Conservation (phyloP, 1,140 invertebrate genomes). For the Andrena cerasifolii region DNA sequence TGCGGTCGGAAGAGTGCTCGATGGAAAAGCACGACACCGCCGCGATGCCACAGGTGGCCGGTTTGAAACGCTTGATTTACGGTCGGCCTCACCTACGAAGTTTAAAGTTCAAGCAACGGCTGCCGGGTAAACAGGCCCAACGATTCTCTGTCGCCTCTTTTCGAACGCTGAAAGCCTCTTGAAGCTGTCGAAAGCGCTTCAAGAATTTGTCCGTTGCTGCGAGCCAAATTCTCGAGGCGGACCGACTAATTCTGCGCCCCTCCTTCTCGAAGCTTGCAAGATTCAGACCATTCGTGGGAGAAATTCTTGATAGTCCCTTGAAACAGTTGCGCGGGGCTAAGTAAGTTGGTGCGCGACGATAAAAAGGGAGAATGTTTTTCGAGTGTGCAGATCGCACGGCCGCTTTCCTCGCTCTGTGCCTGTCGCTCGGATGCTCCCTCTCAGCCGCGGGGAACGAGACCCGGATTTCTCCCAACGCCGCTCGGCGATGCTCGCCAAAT, state of each 20-base stretch:
- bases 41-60: slow-evolving; percentile 72
- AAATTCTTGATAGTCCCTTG: too few relatives aligned
- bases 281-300: too few relatives aligned
- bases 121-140: slow-evolving; percentile 64
- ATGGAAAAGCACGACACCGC: slow-evolving; percentile 14
- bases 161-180: slow-evolving; percentile 46
- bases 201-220: slow-evolving; percentile 11
- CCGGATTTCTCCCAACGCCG: slow-evolving; percentile 31
- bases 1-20: slow-evolving; percentile 19
- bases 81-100: slow-evolving; percentile 69
- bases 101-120: slow-evolving; percentile 69
- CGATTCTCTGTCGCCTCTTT: slow-evolving; percentile 48
- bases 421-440: background rate
- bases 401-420: slow-evolving; percentile 14
- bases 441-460: background rate
- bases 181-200: slow-evolving; percentile 19
- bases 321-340: too few relatives aligned
- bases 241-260: too few relatives aligned
- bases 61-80: slow-evolving; percentile 76
- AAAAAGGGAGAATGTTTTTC: too few relatives aligned
- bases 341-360: background rate
- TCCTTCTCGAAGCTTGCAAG: too few relatives aligned
- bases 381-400: background rate
- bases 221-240: too few relatives aligned
- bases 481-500: slow-evolving; percentile 32